Evolutionary conservation across 2,113 vertebrate species (phyloP).

Genomic region (Oceanodroma tethys): DNA sequence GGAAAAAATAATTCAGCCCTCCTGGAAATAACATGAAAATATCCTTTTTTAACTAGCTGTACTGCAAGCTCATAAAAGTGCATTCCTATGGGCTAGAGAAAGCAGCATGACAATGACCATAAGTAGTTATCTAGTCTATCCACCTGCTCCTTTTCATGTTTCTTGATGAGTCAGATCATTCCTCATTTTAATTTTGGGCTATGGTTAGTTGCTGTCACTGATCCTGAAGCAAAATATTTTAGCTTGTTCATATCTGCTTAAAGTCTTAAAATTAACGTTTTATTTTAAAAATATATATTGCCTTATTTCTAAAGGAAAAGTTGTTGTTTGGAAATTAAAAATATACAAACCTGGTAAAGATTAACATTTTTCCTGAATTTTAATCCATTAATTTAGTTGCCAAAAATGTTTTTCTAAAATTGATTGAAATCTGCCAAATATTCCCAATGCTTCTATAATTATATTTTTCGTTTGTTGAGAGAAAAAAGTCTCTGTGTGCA

Average conservation of each 20-base stretch:
- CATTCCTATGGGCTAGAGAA: neutral
- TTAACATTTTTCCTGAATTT: neutral
- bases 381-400: neutral
- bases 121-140: neutral
- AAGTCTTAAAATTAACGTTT: neutral
- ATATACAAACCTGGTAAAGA: neutral
- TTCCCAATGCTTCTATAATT: neutral
- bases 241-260: neutral
- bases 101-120: neutral
- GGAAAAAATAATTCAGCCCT: neutral
- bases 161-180: neutral
- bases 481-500: neutral
- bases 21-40: neutral
- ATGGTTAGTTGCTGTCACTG: neutral
- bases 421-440: neutral
- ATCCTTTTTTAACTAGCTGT: neutral
- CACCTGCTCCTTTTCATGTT: neutral
- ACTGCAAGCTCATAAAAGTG: neutral
- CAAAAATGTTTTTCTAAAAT: neutral
- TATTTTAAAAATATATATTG: neutral
- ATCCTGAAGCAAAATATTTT: neutral
- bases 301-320: neutral
- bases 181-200: neutral
- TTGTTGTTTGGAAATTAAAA: neutral
- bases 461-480: neutral